phyloP scores from a whole-genome alignment of 2,888 invertebrate species.

The Nephrotoma appendiculata region DNA sequence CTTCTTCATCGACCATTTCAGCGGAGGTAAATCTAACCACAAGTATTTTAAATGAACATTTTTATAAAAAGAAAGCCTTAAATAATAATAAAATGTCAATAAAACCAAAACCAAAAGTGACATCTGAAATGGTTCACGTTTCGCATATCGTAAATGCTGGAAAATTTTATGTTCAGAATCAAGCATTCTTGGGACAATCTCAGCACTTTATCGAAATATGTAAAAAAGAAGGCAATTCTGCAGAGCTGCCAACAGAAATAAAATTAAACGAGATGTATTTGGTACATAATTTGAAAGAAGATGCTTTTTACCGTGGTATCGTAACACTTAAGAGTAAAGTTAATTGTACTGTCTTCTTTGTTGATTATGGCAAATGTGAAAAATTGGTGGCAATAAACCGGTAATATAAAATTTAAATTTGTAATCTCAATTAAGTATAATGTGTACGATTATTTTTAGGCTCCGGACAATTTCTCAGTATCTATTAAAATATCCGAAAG shows the following conservation, averaged over 20 bases:
- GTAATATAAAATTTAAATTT: slow-evolving; percentile 26
- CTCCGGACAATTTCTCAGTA: slow-evolving; percentile 35
- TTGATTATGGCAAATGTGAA: slow-evolving; percentile 48
- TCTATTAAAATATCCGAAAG: slow-evolving; percentile 33
- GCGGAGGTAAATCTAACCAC: neutral
- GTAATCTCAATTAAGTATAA: neutral
- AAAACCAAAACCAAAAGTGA: neutral
- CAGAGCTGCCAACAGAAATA: slow-evolving; percentile 15
- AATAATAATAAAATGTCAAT: neutral
- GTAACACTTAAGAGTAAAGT: slow-evolving; percentile 25
- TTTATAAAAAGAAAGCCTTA: neutral
- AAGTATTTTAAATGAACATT: neutral
- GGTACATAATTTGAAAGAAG: slow-evolving; percentile 37
- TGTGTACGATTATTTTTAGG: slow-evolving; percentile 24
- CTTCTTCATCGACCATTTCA: neutral
- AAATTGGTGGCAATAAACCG: slow-evolving; percentile 32
- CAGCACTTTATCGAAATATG: neutral
- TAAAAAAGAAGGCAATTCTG: slow-evolving; percentile 11
- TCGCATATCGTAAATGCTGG: slow-evolving; percentile 45
- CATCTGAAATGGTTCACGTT: slow-evolving; percentile 33
- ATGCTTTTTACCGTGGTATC: slow-evolving; percentile 46
- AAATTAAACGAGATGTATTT: slow-evolving; percentile 45
- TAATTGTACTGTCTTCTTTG: slow-evolving; percentile 19
- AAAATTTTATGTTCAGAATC: slow-evolving; percentile 42
- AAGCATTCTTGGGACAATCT: neutral